Evolutionary conservation across 2,888 invertebrate genomes (phyloP), one percentile per base, ranked within the genome.

Genomic region (Agrochola circellaris): DNA sequence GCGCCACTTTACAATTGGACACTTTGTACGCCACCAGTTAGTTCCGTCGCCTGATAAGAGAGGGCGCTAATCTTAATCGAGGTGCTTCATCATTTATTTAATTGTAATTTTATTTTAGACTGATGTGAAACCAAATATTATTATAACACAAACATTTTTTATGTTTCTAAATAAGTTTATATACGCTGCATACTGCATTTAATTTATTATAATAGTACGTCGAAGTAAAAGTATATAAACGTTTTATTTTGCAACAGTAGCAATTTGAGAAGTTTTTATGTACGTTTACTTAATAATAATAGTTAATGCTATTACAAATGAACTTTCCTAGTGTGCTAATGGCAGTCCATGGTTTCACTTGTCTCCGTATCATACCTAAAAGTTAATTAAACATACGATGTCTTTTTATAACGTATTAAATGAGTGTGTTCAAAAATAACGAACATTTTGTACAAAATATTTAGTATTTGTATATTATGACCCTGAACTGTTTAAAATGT

Each of bases 361-460:
- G 17, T 67, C 1, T 6, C 34, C 11, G 34, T 20, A n/a, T 34
- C 1, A 51, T 17, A 54, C n/a, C 17, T n/a, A 20, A 38, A 2
- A 68, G 11, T 42, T n/a, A 30, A 30, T n/a, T n/a, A n/a, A 34
- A 34, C 34, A 34, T 58, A 45, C 3, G 45, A 42, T 20, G 13
- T 70, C 13, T 20, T 45, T 70, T 58, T 45, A 70, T 20, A n/a
- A 56, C 20, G 0, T n/a, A n/a, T 4, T 45, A 58, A 58, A 45
- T 58, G 15, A 56, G n/a, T 56, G 45, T 81, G 77, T 82, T 81
- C 60, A 77, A 62, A 60, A 42, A 4, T 73, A 51, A 30, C 15
- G 66, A 73, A 73, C 26, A 8, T 62, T 62, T 67, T 54, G 42
- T 54, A 60, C 17, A 73, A 69, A 13, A 51, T 64, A 17, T 51